These are phyloP conservation scores for Ctenodactylus gundi DNA, from an alignment of 2,113 vertebrate species.

Conservation along the genomic window DNA sequence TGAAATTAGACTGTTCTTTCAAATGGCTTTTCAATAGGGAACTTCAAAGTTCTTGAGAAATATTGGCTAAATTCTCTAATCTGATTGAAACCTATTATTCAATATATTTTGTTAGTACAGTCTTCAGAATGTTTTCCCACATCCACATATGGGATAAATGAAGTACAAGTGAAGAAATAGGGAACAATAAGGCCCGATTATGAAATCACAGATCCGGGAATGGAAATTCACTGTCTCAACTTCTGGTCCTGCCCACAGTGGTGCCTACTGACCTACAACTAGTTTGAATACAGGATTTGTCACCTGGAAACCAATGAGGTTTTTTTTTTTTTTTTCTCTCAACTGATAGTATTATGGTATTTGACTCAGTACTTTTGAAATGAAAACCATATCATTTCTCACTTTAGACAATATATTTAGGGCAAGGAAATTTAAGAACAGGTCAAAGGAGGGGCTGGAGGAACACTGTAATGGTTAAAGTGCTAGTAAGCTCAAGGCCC, in stretches of 20 bases:
- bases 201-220: not conserved
- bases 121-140: not conserved
- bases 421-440: not conserved
- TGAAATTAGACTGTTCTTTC: constrained; percentile 14
- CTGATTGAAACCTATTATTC: not conserved
- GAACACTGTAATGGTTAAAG: no score
- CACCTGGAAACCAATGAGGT: not conserved
- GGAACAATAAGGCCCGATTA: not conserved
- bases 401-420: not conserved
- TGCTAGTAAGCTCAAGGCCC: no score
- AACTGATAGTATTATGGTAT: not conserved
- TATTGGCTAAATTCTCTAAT: not conserved
- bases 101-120: not conserved
- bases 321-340: not conserved
- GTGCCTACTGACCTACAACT: not conserved
- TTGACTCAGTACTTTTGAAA: not conserved
- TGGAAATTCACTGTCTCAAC: not conserved
- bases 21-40: not conserved
- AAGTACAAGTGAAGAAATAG: constrained; percentile 32
- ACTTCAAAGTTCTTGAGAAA: constrained; percentile 40
- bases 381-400: not conserved
- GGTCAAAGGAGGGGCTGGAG: no score
- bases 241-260: not conserved
- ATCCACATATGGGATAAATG: not conserved
- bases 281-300: not conserved